A percentile compares a stretch with the other conserved stretches of the same genome.
phyloP scores from a whole-genome alignment of 2,797 vertebrate genomes.

The Cuculus canorus region DNA sequence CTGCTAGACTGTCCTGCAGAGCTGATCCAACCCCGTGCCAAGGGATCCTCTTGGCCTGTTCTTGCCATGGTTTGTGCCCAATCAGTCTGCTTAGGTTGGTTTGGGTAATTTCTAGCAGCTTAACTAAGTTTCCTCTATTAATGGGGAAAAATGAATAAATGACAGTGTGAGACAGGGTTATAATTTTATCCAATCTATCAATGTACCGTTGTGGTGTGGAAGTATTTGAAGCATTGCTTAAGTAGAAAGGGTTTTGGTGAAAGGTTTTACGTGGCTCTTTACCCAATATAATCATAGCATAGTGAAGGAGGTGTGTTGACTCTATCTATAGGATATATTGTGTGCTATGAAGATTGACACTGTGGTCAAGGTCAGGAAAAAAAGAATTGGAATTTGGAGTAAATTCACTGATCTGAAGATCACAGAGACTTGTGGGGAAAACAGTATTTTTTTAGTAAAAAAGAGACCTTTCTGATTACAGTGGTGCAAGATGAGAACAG shows the following conservation, averaged over 20 bases:
- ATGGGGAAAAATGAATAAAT: background rate
- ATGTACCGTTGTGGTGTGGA: too few species aligned
- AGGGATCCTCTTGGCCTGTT: background rate
- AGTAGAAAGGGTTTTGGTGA: background rate
- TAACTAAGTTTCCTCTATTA: background rate
- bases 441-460: background rate
- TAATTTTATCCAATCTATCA: background rate
- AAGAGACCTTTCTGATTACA: background rate
- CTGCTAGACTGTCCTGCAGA: constrained; percentile 29
- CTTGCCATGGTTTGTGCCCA: background rate
- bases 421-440: background rate
- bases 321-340: background rate
- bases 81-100: background rate
- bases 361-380: background rate
- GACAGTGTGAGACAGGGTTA: background rate
- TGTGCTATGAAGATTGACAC: background rate
- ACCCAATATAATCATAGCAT: background rate
- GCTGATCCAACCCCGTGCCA: background rate
- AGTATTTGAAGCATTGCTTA: background rate
- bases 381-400: background rate
- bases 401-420: background rate
- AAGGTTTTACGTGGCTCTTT: background rate
- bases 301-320: background rate
- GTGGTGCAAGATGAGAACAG: rapidly evolving
- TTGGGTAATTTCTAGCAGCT: background rate